Evolutionary conservation across 2,888 invertebrate genomes (phyloP), one percentile per base, ranked within the genome.

Genomic region (Cheilosia vulpina): DNA sequence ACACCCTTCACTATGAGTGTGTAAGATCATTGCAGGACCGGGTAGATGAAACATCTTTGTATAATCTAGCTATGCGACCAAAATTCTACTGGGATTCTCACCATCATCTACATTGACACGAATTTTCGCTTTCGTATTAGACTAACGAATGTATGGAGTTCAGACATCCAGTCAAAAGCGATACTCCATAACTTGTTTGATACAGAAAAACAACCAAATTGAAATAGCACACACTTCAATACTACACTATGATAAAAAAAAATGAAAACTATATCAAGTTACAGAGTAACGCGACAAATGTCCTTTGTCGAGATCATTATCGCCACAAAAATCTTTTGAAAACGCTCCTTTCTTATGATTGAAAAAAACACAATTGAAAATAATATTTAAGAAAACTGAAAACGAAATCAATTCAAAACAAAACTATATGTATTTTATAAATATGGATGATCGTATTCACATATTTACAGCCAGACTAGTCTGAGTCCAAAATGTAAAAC

Each of bases 381-480:
- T 50, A 55, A 53, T 62, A 60, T 58, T 58, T 4, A 11, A 60
- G 50, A 43, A 50, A 60, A 65, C 65, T 50, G 21, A 1, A 68
- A 57, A 50, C n/a, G 24, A 55, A 76, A 69, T 43, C 13, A 66
- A 68, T 19, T 31, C 38, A 68, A 55, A 71, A 62, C 34, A 68
- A 63, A 63, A 63, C 47, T 47, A 69, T 47, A 41, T 41, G 24
- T 31, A 38, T 27, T 34, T 53, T 38, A 65, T 75, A 76, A 75
- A 65, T 38, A 75, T 68, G 60, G 45, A 27, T 60, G 55, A 63
- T 75, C 55, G 60, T 81, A 87, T 87, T 87, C 69, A 87, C 76
- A 73, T 75, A 79, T 63, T 73, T 88, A 88, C 87, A 87, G 89
- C 87, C 89, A 89, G 89, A 89, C 89, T 88, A 88, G 88, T 88